Conservation (phyloP, 2,797 vertebrate species). For the Pipistrellus pipistrellus region DNA sequence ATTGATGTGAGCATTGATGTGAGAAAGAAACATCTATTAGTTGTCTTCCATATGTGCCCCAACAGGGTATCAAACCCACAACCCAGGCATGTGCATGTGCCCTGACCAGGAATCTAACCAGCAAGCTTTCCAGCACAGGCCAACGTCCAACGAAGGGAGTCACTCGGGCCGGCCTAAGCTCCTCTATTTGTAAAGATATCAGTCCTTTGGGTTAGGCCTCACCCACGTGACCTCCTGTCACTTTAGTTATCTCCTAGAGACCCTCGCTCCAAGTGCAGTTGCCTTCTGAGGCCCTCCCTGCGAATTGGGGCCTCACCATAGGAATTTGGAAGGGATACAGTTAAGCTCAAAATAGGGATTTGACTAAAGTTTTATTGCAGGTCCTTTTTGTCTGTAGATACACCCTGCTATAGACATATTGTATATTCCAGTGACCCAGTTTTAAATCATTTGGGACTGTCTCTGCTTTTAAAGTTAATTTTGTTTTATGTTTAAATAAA, state of each 20-base stretch:
- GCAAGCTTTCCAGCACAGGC: too few species aligned
- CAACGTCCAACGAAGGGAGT: not conserved
- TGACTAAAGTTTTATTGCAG: not conserved
- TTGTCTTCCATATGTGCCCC: not conserved
- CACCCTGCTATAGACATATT: not conserved
- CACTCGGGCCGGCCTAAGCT: not conserved
- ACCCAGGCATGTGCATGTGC: not conserved
- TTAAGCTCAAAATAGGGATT: not conserved
- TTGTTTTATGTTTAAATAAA: slow-evolving; percentile 11
- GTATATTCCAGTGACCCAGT: not conserved
- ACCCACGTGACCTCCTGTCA: not conserved
- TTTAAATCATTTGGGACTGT: not conserved
- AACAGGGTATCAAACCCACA: too few species aligned
- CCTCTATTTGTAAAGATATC: not conserved
- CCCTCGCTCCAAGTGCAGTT: not conserved
- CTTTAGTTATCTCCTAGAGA: not conserved
- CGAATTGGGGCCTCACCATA: not conserved
- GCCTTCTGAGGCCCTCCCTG: not conserved
- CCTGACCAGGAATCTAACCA: not conserved
- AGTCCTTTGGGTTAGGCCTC: not conserved
- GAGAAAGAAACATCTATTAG: not conserved
- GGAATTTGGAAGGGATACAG: not conserved
- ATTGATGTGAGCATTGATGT: not conserved
- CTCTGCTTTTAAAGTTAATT: not conserved
- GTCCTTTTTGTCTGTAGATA: not conserved